Base-by-base conservation (phyloP, 1,140 invertebrate species). In the Leptopilina clavipes region DNA sequence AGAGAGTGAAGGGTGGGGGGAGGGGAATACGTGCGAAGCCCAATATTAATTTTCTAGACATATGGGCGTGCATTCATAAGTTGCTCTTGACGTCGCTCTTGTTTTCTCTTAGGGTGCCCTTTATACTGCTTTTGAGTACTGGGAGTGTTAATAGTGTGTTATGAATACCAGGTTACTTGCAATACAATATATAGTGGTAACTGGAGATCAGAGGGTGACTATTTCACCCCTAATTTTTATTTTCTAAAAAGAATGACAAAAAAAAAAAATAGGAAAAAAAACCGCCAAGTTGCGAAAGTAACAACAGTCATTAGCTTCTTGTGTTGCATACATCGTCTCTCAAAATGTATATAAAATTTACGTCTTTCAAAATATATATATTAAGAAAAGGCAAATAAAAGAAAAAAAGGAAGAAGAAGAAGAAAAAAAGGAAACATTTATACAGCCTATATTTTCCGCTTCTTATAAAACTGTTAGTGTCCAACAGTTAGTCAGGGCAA, bases 61-160 rank as follows among this genome's bases (percentile, higher is more conserved):
- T 65, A 65, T 65, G 59, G 59, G 59, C 59, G 59, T 65, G 59
- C 59, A 65, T 65, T 65, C 59, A 65, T 65, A 65, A 65, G 59
- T 65, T 65, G 59, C 59, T 65, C 59, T 65, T 65, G 59, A 65
- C 59, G 59, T 31, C 59, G 59, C 59, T 65, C 59, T 65, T 65
- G 59, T 65, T 65, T 65, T 65, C 59, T n/a, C 59, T 65, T 65
- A 65, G 59, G 59, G 59, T 65, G 59, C 59, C 22, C 59, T 65
- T 65, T 65, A 65, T 65, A 31, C 11, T 65, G 59, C 59, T 65
- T 31, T 65, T 31, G 59, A 65, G 59, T 65, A 65, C 25, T 65
- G 59, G 22, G 59, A 65, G 59, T 65, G 59, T 65, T 65, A 65
- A 65, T 65, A 37, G 59, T 65, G 59, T 65, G 59, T 65, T 65